Base-by-base conservation (phyloP, 2,888 invertebrate species). In the Seira ritae region DNA sequence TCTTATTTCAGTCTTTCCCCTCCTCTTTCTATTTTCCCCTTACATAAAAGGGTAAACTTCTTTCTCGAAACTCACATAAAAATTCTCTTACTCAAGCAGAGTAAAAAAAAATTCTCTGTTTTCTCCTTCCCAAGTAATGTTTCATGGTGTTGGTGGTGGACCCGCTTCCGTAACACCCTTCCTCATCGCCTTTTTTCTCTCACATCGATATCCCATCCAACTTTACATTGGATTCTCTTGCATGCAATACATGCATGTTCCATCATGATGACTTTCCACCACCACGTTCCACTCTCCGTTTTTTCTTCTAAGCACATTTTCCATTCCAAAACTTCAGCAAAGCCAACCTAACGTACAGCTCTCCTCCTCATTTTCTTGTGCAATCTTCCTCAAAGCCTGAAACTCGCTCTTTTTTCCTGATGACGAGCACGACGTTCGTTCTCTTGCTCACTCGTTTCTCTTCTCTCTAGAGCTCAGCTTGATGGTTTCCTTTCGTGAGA, bases 401-500 rank as follows among this genome's bases (percentile, higher is more conserved):
- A n/a, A 31, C 31, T 31, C 31, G 8, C 31, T 31, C 31, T 31
- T 31, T 31, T 31, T 31, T 31, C 31, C 31, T 31, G 31, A 31
- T 31, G 31, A 74, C 23, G 31, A 62, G 31, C n/a, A 46, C 70
- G 62, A 31, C 60, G 72, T 62, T 46, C 62, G 37, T 31, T 24
- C 37, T 1, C 31, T 8, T 31, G 31, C 8, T 10, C 42, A 22
- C n/a, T 62, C 15, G 68, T 37, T 77, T 55, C 50, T 1, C 22
- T 31, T 77, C 55, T 37, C 24, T 19, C 50, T 50, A 2, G 19
- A 24, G 12, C 71, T 71, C n/a, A 31, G 31, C 24, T 46, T 79
- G 79, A 79, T 79, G 79, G 79, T 79, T 79, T 79, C 79, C 79
- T 79, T 79, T 79, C 79, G 79, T 79, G 79, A 79, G 78, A 79